Conservation (phyloP, 2,113 vertebrate genomes). For the Corythoichthys haematopterus region DNA sequence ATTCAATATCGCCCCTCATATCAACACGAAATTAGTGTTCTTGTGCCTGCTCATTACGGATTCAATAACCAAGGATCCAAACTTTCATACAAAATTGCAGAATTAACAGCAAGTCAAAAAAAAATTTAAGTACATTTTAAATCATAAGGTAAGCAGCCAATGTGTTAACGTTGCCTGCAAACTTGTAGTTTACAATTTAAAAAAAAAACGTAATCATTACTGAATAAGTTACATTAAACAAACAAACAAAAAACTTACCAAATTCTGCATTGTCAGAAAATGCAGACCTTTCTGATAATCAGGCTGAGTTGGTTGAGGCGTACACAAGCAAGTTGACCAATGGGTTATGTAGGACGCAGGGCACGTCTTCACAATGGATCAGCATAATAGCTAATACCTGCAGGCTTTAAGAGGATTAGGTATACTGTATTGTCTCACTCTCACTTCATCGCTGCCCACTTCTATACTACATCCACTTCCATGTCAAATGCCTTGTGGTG, state of each 20-base stretch:
- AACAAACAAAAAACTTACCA: conserved; percentile 35
- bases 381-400: conserved; percentile 85
- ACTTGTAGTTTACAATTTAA: too few species aligned
- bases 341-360: conserved; percentile 80
- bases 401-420: conserved; percentile 87
- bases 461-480: conserved; percentile 10
- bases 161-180: too few species aligned
- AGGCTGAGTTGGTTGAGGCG: conserved; percentile 35
- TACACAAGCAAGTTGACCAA: conserved; percentile 27
- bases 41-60: background rate
- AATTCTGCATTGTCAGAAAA: background rate
- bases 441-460: conserved; percentile 37
- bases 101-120: background rate
- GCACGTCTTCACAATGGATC: conserved; percentile 78
- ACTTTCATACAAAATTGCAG: background rate
- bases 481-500: background rate
- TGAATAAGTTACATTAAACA: too few species aligned
- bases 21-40: background rate
- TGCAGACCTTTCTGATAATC: conserved; percentile 13
- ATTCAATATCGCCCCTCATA: background rate
- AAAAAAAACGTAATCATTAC: too few species aligned
- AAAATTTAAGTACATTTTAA: background rate
- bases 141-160: too few species aligned
- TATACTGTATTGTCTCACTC: conserved; percentile 64
- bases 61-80: background rate